Evolutionary conservation across 2,797 vertebrate species (phyloP), one percentile per base, ranked within the genome.

Genomic region (Spinibarbus caldwelli): DNA sequence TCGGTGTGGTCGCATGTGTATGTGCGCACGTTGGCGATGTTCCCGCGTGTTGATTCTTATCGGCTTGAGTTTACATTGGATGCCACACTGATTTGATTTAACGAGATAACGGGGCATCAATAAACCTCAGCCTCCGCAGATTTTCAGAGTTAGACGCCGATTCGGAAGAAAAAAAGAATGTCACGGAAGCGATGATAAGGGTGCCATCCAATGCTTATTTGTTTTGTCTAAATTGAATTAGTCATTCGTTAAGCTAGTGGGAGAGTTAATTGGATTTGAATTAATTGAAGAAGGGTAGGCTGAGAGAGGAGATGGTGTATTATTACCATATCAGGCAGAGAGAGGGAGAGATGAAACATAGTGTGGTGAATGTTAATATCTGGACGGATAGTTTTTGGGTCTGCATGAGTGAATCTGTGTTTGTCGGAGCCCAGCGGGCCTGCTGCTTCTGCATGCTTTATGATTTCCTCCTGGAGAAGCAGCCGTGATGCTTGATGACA

Each of bases 191-290:
- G 26, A 83, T 49, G 70, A 85, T 85, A 73, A 81, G 62, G 80
- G 26, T 52, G 23, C 47, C 52, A 83, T 87, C 72, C 47, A 41
- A 70, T 77, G 83, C 79, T 59, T 86, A 87, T 92, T 93, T 92
- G 89, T 87, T 91, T 91, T 78, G 77, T 90, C 87, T 82, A 47
- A 70, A 91, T 88, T 90, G 64, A 89, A 91, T 91, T 78, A 90
- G 81, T 73, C 45, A 21, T 89, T 86, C 47, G 81, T 90, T 90
- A 77, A 80, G 71, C 83, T 71, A 41, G 59, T 86, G 82, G 78
- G 7, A 66, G 23, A 47, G 89, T 84, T 93, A 91, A 94, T 92
- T 92, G 86, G 89, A 92, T 93, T 91, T 79, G 89, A 89, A 78
- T 82, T 84, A 84, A 84, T 86, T 86, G 6, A 78, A 78, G 64